phyloP scores from a whole-genome alignment of 2,113 vertebrate genomes.

The Sterrhoptilus dennistouni region DNA sequence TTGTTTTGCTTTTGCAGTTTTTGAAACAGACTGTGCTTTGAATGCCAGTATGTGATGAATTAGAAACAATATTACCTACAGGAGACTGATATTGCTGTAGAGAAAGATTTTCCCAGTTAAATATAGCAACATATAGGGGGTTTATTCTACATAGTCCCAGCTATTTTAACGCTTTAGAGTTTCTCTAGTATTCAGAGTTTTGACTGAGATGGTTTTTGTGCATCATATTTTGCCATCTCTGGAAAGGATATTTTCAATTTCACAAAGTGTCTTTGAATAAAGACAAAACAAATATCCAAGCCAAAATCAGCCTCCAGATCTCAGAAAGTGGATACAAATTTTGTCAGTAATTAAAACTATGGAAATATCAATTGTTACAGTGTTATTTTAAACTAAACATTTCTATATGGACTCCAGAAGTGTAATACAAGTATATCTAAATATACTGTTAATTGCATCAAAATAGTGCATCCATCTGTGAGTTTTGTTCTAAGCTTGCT shows the following conservation, averaged over 20 bases:
- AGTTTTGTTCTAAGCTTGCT: constrained; percentile 57
- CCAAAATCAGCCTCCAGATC: constrained; percentile 1
- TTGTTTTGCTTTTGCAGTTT: constrained; percentile 26
- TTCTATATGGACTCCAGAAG: constrained; percentile 42
- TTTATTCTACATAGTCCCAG: neutral
- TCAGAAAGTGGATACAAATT: constrained; percentile 21
- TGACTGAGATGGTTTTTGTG: neutral
- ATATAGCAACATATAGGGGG: neutral
- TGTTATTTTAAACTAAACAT: constrained; percentile 67
- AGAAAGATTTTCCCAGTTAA: constrained; percentile 55
- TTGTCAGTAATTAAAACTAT: constrained; percentile 39
- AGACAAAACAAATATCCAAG: constrained; percentile 28
- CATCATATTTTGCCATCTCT: neutral
- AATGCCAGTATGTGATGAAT: constrained; percentile 40
- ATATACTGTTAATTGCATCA: constrained; percentile 53
- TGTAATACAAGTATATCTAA: constrained; percentile 51
- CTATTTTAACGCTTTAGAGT: constrained; percentile 37
- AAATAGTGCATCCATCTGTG: constrained; percentile 63
- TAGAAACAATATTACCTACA: constrained; percentile 24
- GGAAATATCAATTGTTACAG: constrained; percentile 26
- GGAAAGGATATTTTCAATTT: neutral
- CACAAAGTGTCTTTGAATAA: neutral
- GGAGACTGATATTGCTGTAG: neutral
- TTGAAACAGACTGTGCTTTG: constrained; percentile 33
- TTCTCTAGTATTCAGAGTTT: constrained; percentile 1